Evolutionary conservation across 2,113 vertebrate species (phyloP).

Genomic region (Sus scrofa): T2T-Sscrofa CM000820.6:108456501-108457000

Average conservation of each 20-base stretch:
- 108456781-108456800: not conserved
- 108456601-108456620: not conserved
- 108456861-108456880: not conserved
- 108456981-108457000: not conserved
- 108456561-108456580: not conserved
- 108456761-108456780: not conserved
- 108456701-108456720: conserved; percentile 21
- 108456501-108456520: not conserved
- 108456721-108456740: not conserved
- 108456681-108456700: not conserved
- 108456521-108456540: not conserved
- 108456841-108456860: not conserved
- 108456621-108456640: not conserved
- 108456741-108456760: not conserved
- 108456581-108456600: conserved; percentile 16
- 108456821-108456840: not conserved
- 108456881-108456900: not conserved
- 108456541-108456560: not conserved
- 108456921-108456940: not conserved
- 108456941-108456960: not conserved
- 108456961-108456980: not conserved
- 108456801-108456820: not conserved
- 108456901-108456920: not conserved
- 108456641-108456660: not conserved
- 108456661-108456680: not conserved